Evolutionary conservation across 2,888 invertebrate species (phyloP), one percentile per base, ranked within the genome.

Genomic region (Emesis russula): DNA sequence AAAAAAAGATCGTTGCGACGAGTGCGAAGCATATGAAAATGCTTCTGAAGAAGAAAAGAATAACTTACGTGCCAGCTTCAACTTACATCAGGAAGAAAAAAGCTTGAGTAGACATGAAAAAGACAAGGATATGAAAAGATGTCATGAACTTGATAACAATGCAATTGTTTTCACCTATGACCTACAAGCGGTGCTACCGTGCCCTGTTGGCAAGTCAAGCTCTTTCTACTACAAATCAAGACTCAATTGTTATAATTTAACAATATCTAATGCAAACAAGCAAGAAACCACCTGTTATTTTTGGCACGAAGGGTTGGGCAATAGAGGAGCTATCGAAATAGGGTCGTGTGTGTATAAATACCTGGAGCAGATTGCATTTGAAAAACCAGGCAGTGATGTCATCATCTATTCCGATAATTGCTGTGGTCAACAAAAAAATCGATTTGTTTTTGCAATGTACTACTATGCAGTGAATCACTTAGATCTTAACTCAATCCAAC

Each of bases 151-250:
- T 71, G 91, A 5, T 5, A 36, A 36, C 3, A 36, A 36, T 6
- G 6, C 36, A 36, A 44, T 44, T 11, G 90, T 94, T 25, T 73
- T 36, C 36, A 36, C 36, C 36, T 36, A 36, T 6, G 36, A 36
- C 36, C 6, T 36, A 36, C 36, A 36, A 36, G 36, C 36, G 36
- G 36, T 36, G 36, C 6, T 36, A 36, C 36, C 36, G 6, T 36
- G 36, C 6, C 36, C 36, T 36, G 36, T 36, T 73, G 92, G 91
- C 0, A 70, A 93, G 9, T 80, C 79, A 18, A 81, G 76, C 2
- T 81, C 89, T 38, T 92, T 91, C 71, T 91, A 66, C 70, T 91
- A 92, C 73, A 93, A 89, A 87, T 86, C 88, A 3, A 89, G 36
- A 36, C 36, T 36, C 4, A 36, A 36, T 36, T 36, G 36, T 36